Conservation (phyloP, 2,888 invertebrate genomes). For the Sphecodes monilicornis region DNA sequence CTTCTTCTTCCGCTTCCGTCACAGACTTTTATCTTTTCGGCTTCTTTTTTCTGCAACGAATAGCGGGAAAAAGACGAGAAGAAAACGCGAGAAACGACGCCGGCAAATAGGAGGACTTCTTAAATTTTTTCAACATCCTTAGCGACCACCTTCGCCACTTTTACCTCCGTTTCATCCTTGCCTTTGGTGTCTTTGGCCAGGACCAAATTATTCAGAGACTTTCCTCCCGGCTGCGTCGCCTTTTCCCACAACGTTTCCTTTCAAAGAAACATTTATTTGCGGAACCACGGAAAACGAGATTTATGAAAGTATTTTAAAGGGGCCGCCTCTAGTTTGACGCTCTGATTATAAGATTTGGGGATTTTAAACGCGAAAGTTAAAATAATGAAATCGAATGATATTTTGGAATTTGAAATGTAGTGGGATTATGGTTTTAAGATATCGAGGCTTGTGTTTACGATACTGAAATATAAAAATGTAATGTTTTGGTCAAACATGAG, state of each 20-base stretch:
- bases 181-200: conserved; percentile 20
- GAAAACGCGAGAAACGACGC: background rate
- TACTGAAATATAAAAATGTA: no score
- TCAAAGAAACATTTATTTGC: conserved; percentile 21
- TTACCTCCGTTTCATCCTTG: conserved; percentile 33
- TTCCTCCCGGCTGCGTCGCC: conserved; percentile 22
- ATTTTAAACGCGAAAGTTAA: background rate
- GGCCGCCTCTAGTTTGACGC: background rate
- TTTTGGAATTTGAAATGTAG: background rate
- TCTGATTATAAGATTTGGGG: background rate
- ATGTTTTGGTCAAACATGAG: no score
- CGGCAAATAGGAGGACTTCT: background rate
- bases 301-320: conserved; percentile 23
- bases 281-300: conserved; percentile 21
- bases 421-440: background rate
- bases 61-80: background rate
- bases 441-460: no score
- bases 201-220: conserved; percentile 32
- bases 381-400: background rate
- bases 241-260: conserved; percentile 14
- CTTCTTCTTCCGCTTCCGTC: background rate
- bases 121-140: conserved; percentile 19
- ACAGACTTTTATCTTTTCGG: background rate
- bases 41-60: background rate
- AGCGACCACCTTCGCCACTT: conserved; percentile 8